phyloP scores from a whole-genome alignment of 2,113 vertebrate genomes.

The Cynocephalus volans region DNA sequence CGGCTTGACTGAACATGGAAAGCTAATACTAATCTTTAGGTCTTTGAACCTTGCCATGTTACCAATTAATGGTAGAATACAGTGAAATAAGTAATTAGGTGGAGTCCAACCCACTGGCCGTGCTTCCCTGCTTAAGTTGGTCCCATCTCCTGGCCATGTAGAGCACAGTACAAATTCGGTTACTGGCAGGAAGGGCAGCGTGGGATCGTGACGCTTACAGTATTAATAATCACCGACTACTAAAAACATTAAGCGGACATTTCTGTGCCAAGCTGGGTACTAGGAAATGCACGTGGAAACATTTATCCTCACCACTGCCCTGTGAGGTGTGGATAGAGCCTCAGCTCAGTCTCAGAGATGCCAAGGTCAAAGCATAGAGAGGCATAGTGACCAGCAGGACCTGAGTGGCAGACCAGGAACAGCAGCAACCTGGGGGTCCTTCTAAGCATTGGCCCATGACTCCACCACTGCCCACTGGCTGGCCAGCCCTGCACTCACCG shows the following conservation, averaged over 20 bases:
- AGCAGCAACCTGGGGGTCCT: background rate
- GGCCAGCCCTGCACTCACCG: background rate
- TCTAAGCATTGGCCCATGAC: background rate
- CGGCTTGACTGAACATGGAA: constrained; percentile 45
- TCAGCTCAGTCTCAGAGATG: background rate
- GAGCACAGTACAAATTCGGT: background rate
- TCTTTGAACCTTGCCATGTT: constrained; percentile 81
- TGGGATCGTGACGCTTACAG: background rate
- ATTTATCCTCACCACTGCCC: background rate
- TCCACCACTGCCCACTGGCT: background rate
- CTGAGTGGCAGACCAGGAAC: background rate
- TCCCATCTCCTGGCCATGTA: background rate
- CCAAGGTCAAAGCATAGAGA: background rate
- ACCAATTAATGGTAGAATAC: constrained; percentile 73
- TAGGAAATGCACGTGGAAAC: background rate
- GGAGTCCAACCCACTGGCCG: constrained; percentile 62
- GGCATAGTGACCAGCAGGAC: background rate
- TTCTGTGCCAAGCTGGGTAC: background rate
- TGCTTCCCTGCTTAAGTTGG: background rate
- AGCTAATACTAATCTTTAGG: constrained; percentile 77
- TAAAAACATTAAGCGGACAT: background rate
- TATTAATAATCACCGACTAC: background rate
- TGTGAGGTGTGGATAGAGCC: background rate
- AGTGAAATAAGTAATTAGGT: constrained; percentile 74
- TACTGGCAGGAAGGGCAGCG: background rate